Evolutionary conservation across 2,888 invertebrate species (phyloP).

Genomic region (Amiota mariae): DNA sequence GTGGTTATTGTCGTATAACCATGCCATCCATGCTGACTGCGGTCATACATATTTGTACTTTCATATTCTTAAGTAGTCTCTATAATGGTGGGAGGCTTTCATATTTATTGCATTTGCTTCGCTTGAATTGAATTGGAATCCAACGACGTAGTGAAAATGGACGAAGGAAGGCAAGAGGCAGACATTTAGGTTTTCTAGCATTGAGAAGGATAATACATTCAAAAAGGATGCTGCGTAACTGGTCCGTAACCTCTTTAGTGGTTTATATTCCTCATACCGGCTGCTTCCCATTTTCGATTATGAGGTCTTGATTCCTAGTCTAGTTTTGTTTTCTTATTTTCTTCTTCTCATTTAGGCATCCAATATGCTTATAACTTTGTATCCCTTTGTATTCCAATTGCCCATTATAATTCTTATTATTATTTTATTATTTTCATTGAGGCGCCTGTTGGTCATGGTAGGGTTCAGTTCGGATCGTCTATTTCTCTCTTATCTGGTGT

Average conservation of each 20-base stretch:
- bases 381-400: background rate
- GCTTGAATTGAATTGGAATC: slow-evolving; percentile 46
- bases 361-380: background rate
- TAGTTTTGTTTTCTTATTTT: too few relatives aligned
- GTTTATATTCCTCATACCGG: background rate
- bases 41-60: too few relatives aligned
- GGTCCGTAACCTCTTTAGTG: background rate
- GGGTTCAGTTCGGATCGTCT: background rate
- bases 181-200: background rate
- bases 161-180: background rate
- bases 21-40: background rate
- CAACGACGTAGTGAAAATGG: too few relatives aligned
- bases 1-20: slow-evolving; percentile 15
- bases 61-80: slow-evolving; percentile 8
- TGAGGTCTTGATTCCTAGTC: slow-evolving; percentile 40
- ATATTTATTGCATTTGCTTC: slow-evolving; percentile 67
- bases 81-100: slow-evolving; percentile 31
- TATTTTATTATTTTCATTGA: slow-evolving; percentile 9
- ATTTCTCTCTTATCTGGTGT: background rate
- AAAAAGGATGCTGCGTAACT: slow-evolving; percentile 18
- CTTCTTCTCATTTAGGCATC: too few relatives aligned
- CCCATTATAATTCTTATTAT: slow-evolving; percentile 16
- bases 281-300: slow-evolving; percentile 57
- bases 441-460: background rate
- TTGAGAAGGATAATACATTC: background rate